A percentile compares a stretch with the other conserved stretches of the same genome.
Conservation (phyloP, 2,797 vertebrate species). For the Rhyacichthys aspro region DNA sequence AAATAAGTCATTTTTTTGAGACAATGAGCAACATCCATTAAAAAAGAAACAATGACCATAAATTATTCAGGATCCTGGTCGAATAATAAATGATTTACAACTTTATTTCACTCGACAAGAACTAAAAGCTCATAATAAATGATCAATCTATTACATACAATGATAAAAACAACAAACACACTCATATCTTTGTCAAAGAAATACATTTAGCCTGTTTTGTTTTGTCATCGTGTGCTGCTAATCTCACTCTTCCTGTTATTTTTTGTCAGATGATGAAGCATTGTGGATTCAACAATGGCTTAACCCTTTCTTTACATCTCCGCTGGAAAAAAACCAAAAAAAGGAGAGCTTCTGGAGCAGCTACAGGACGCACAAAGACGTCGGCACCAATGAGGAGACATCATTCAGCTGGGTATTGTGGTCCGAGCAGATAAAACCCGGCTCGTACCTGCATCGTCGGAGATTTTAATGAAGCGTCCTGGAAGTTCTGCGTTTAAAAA, state of each 20-base stretch:
- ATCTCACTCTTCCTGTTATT: slow-evolving; percentile 44
- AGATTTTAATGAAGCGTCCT: slow-evolving; percentile 53
- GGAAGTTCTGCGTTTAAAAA: slow-evolving; percentile 34
- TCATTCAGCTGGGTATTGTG: slow-evolving; percentile 49
- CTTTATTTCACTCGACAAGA: no score
- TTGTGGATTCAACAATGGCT: slow-evolving; percentile 73
- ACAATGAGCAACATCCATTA: no score
- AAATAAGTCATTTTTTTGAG: no score
- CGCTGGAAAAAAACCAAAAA: slow-evolving; percentile 28
- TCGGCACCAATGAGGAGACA: slow-evolving; percentile 57
- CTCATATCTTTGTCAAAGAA: no score
- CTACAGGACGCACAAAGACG: slow-evolving; percentile 50
- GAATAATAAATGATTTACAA: no score
- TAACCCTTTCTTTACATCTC: slow-evolving; percentile 62
- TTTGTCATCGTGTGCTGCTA: no score
- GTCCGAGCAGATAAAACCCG: slow-evolving; percentile 43
- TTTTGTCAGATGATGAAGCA: slow-evolving; percentile 60
- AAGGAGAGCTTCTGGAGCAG: slow-evolving; percentile 19
- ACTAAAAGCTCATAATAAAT: no score
- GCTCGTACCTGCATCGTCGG: slow-evolving; percentile 30
- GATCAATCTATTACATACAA: no score
- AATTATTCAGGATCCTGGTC: no score
- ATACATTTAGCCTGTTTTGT: no score
- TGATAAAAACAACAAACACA: no score
- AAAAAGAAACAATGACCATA: no score